Percentiles rank a stretch among this genome's conserved stretches.
Evolutionary conservation across 1,140 invertebrate genomes (phyloP).

Genomic region (Dreissena rostriformis): DNA sequence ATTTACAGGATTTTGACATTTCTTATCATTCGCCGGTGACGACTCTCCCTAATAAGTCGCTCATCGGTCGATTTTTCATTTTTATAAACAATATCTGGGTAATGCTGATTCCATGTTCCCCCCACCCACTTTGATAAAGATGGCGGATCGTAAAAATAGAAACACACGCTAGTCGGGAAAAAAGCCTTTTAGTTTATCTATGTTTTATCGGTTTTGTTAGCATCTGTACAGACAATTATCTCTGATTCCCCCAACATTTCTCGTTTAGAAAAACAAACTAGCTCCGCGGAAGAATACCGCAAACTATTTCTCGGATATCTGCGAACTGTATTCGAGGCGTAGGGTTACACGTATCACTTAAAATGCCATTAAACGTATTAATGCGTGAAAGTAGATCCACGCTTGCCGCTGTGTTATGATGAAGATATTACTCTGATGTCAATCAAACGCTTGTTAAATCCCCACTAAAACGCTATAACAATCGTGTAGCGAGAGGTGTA

Average conservation of each 20-base stretch:
- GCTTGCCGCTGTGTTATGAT: not conserved
- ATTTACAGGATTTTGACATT: not conserved
- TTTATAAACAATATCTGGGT: not conserved
- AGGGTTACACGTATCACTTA: slow-evolving; percentile 1
- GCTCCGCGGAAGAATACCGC: not conserved
- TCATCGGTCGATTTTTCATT: not conserved
- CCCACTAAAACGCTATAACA: not conserved
- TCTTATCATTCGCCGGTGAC: not conserved
- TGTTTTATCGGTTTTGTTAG: not conserved
- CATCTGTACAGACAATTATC: not conserved
- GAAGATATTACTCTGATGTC: slow-evolving; percentile 1
- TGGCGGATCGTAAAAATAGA: not conserved
- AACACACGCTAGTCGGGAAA: not conserved
- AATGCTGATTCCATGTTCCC: not conserved
- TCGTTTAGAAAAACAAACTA: not conserved
- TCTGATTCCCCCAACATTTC: not conserved
- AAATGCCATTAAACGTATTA: slow-evolving; percentile 6
- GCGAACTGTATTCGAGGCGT: not conserved
- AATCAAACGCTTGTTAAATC: slow-evolving; percentile 8
- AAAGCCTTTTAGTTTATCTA: not conserved
- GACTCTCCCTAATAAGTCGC: not conserved
- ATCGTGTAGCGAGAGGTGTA: too few species aligned
- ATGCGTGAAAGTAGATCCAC: slow-evolving; percentile 12
- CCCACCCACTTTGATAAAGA: not conserved
- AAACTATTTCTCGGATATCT: not conserved